Evolutionary conservation across 2,113 vertebrate genomes (phyloP).

Genomic region (Lophochroa leadbeateri): DNA sequence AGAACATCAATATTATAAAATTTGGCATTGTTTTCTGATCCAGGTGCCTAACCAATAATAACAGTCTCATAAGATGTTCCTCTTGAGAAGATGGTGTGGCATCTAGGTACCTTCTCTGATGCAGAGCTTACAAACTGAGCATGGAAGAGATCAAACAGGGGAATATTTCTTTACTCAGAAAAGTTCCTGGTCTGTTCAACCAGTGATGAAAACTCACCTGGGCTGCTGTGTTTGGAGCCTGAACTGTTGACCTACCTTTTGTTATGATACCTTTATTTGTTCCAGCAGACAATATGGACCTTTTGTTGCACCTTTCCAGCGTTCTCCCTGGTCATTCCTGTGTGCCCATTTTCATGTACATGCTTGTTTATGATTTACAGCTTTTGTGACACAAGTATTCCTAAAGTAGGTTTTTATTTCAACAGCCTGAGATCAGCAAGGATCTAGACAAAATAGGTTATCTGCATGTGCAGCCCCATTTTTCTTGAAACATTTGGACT

Average conservation of each 20-base stretch:
- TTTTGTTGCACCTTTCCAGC: not conserved
- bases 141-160: not conserved
- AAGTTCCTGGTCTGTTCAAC: not conserved
- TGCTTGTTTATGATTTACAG: not conserved
- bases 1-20: not conserved
- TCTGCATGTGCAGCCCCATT: not conserved
- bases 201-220: not conserved
- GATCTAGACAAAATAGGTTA: not conserved
- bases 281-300: not conserved
- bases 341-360: not conserved
- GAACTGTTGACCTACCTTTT: not conserved
- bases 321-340: not conserved
- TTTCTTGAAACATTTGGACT: not conserved
- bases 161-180: not conserved
- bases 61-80: not conserved
- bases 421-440: not conserved
- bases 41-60: not conserved
- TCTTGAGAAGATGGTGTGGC: not conserved
- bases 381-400: fast-evolving
- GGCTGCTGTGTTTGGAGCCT: not conserved
- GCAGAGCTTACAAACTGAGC: not conserved
- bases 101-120: not conserved
- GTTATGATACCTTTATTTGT: not conserved
- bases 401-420: not conserved
- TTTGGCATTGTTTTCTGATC: not conserved